These are phyloP conservation scores for Phalanger gymnotis DNA, from an alignment of 2,797 vertebrate species.

Conservation along the genomic window DNA sequence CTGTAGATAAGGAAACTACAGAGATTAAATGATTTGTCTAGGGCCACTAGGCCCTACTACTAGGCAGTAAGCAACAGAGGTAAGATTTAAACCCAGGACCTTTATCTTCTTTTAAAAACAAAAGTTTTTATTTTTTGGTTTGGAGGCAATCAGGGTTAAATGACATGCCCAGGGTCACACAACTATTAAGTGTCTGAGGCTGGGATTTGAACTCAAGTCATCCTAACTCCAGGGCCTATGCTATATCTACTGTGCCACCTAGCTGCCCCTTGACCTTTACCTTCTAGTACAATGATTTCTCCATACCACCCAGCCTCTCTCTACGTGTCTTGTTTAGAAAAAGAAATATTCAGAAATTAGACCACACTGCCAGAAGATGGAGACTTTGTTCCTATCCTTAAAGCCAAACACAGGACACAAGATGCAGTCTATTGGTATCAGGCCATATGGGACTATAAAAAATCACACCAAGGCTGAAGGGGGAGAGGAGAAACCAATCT, in stretches of 20 bases:
- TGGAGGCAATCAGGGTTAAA: neutral
- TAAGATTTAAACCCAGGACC: neutral
- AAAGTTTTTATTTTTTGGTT: neutral
- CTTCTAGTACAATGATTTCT: fast-evolving
- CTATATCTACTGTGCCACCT: fast-evolving
- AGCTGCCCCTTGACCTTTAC: neutral
- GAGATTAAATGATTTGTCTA: neutral
- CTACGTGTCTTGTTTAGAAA: neutral
- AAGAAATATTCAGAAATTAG: neutral
- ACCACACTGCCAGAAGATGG: neutral
- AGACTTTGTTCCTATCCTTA: neutral
- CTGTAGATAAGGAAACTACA: neutral
- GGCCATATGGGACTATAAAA: neutral
- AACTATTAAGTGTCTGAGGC: neutral
- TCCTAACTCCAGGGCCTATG: neutral
- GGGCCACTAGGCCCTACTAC: no score
- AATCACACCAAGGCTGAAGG: neutral
- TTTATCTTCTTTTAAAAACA: neutral
- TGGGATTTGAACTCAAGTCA: neutral
- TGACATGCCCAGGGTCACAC: neutral
- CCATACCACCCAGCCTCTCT: neutral
- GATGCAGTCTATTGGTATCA: neutral
- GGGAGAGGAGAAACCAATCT: neutral
- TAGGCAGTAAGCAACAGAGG: neutral
- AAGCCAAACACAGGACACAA: neutral